These are phyloP conservation scores for Piscicola geometra DNA, from an alignment of 2,888 invertebrate species.

Conservation along the genomic window DNA sequence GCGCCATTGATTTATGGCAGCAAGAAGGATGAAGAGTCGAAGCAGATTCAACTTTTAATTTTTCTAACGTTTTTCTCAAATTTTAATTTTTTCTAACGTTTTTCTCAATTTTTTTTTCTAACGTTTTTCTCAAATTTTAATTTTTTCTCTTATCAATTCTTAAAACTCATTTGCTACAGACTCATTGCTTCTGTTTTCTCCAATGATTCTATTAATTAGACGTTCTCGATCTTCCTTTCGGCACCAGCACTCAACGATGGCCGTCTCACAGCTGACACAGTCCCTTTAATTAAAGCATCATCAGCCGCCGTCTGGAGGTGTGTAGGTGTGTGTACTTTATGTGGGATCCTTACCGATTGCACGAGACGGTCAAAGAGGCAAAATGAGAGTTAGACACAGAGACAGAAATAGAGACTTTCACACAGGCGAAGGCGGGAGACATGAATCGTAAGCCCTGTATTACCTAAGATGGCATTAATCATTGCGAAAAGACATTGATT, in stretches of 20 bases:
- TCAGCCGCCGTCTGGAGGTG: background rate
- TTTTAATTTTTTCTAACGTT: too few relatives aligned
- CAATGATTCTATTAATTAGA: too few relatives aligned
- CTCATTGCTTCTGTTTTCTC: too few relatives aligned
- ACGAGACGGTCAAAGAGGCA: background rate
- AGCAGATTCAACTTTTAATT: too few relatives aligned
- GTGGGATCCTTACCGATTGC: background rate
- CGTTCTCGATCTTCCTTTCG: too few relatives aligned
- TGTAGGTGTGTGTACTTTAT: background rate
- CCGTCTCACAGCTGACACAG: background rate
- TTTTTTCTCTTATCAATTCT: too few relatives aligned
- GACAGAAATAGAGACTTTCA: background rate
- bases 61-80: too few relatives aligned
- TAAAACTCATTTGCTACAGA: background rate
- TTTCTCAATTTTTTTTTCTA: too few relatives aligned
- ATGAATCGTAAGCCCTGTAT: background rate
- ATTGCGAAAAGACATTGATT: slow-evolving; percentile 10
- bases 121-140: too few relatives aligned
- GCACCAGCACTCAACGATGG: too few relatives aligned
- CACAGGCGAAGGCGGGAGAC: background rate
- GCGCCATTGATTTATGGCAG: too few relatives aligned
- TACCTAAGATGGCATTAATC: background rate
- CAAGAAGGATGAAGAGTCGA: too few relatives aligned
- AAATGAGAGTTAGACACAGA: background rate
- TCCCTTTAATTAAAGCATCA: background rate